Evolutionary conservation across 2,797 vertebrate genomes (phyloP).

Genomic region (Erithacus rubecula): DNA sequence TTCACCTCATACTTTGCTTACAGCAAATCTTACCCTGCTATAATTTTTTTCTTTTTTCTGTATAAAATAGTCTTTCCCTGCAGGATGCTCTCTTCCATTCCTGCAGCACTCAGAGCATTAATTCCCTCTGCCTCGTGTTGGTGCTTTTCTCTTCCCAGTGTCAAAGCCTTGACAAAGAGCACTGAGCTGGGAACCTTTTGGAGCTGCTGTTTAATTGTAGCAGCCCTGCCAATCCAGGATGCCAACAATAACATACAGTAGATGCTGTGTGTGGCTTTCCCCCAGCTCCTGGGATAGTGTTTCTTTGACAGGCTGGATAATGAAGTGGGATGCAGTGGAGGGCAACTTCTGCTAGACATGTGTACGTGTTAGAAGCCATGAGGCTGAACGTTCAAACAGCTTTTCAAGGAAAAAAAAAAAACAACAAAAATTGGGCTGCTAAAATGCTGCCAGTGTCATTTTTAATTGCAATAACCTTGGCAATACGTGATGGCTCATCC

Average conservation of each 20-base stretch:
- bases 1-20: neutral
- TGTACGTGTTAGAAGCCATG: constrained; percentile 36
- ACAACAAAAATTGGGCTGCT: neutral
- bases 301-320: constrained; percentile 37
- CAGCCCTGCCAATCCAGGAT: constrained; percentile 5
- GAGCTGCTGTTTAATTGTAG: constrained; percentile 38
- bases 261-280: constrained; percentile 41
- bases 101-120: neutral
- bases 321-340: constrained; percentile 21
- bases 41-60: neutral
- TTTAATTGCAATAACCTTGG: neutral
- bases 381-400: neutral
- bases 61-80: neutral
- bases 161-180: neutral
- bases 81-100: neutral
- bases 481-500: neutral
- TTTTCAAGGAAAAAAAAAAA: constrained; percentile 2
- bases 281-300: neutral
- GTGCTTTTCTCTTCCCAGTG: neutral
- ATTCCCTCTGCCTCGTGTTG: neutral
- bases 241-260: constrained; percentile 51
- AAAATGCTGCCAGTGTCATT: neutral
- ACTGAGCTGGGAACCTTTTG: neutral
- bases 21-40: neutral
- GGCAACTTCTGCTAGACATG: neutral